Conservation (phyloP, 2,888 invertebrate species). For the Pinctada fucata region DNA sequence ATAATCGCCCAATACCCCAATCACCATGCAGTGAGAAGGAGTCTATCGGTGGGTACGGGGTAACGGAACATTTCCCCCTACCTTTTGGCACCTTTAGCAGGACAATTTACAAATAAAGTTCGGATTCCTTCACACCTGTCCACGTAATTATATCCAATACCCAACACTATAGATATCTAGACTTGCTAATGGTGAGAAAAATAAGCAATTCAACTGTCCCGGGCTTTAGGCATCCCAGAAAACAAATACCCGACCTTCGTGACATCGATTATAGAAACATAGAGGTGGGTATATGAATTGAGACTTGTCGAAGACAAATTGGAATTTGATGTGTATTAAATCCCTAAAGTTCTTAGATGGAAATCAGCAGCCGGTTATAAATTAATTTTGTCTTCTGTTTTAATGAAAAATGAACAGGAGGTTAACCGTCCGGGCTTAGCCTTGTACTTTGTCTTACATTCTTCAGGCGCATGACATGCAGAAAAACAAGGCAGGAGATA, state of each 20-base stretch:
- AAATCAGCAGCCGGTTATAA: neutral
- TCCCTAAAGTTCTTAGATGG: neutral
- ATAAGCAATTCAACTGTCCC: neutral
- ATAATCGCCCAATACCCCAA: conserved; percentile 24
- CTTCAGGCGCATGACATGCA: neutral
- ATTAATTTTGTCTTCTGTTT: conserved; percentile 1
- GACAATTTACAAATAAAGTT: conserved; percentile 12
- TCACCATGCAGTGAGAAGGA: conserved; percentile 7
- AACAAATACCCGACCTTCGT: neutral
- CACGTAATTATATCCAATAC: neutral
- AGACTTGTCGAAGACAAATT: conserved; percentile 3
- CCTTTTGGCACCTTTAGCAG: conserved; percentile 28
- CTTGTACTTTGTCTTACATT: neutral
- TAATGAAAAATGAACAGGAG: neutral
- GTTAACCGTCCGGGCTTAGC: neutral
- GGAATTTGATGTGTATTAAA: neutral
- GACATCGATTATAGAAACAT: neutral
- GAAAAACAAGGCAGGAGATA: too few relatives aligned
- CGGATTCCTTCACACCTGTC: conserved; percentile 17
- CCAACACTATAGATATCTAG: conserved; percentile 15
- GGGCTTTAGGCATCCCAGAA: neutral
- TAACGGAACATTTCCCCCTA: conserved; percentile 24
- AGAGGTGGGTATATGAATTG: neutral
- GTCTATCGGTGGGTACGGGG: neutral
- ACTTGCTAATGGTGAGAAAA: conserved; percentile 30